Conservation (phyloP, 2,888 invertebrate species). For the Erynnis tages region DNA sequence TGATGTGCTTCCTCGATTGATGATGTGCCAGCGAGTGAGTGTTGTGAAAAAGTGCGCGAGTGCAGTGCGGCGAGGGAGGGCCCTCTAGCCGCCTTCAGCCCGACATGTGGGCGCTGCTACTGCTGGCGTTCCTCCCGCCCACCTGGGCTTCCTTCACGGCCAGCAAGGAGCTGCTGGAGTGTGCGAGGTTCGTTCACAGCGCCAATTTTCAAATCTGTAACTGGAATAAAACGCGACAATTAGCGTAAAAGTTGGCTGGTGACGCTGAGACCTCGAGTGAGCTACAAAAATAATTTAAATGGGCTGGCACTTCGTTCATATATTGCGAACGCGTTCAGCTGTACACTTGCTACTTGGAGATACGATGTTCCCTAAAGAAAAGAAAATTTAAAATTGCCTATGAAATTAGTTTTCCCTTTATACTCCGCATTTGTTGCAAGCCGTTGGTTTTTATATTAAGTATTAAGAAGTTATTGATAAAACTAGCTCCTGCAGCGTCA, state of each 20-base stretch:
- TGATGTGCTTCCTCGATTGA: constrained; percentile 67
- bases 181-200: constrained; percentile 68
- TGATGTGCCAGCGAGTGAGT: constrained; percentile 66
- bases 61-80: constrained; percentile 54
- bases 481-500: no score
- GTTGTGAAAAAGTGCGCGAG: constrained; percentile 64
- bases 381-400: no score
- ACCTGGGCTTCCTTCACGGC: constrained; percentile 62
- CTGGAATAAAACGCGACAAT: constrained; percentile 21
- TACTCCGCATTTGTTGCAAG: no score
- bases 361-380: no score
- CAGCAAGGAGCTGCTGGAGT: constrained; percentile 71
- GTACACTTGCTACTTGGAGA: not conserved
- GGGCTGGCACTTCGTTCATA: constrained; percentile 46
- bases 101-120: constrained; percentile 67
- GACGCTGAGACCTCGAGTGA: constrained; percentile 57
- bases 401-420: no score
- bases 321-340: constrained; percentile 14
- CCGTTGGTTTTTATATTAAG: no score
- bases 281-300: constrained; percentile 74
- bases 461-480: no score
- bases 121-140: constrained; percentile 61
- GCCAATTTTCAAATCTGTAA: no score
- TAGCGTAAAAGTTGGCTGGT: constrained; percentile 38
- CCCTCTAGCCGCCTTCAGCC: constrained; percentile 58